Base-by-base conservation (phyloP, 2,797 vertebrate species). In the Cynodonichthys magdalenae region DNA sequence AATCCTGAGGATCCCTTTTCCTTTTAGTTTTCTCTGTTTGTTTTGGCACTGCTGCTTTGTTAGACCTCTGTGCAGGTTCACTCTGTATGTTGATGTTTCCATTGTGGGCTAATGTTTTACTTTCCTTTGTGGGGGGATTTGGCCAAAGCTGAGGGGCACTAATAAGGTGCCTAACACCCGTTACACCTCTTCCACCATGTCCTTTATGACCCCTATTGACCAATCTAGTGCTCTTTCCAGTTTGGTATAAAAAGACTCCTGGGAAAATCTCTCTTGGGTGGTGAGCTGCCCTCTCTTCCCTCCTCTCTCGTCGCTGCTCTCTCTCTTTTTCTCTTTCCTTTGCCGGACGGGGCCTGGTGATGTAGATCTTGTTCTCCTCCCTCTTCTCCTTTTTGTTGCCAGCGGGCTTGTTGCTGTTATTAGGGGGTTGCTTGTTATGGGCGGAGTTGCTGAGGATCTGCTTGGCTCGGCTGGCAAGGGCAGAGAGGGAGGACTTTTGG, bases 301-400 rank as follows among this genome's bases (percentile, higher is more conserved):
- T 83, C 75, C 89, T 93, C 18, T 93, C 74, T 0, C 92, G 90
- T 15, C 93, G 92, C 56, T 84, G 80, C 67, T 87, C 85, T 68
- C 82, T 70, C 66, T 86, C 81, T 48, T 75, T 89, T 49, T 90
- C 89, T n/a, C 86, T 71, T 47, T 93, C 91, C 63, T 84, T 83
- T 11, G 85, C 88, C 1, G 90, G 81, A 14, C 95, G 91, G 15
- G 92, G 94, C 80, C 94, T 87, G 0, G 97, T 99, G 79, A 99
- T 94, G 0, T 99, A 99, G 72, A 98, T 95, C 80, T 95, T 97
- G 62, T 93, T 95, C 63, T 93, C 90, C 46, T 87, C 84, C 48
- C 85, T 93, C 69, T 94, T 95, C 53, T 92, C 90, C 58, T 84
- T 84, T 66, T 87, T 90, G 75, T 62, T 74, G 46, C 65, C 83